A percentile compares a stretch with the other conserved stretches of the same genome.
Evolutionary conservation across 2,888 invertebrate genomes (phyloP).

Genomic region (Cerastis leucographa): DNA sequence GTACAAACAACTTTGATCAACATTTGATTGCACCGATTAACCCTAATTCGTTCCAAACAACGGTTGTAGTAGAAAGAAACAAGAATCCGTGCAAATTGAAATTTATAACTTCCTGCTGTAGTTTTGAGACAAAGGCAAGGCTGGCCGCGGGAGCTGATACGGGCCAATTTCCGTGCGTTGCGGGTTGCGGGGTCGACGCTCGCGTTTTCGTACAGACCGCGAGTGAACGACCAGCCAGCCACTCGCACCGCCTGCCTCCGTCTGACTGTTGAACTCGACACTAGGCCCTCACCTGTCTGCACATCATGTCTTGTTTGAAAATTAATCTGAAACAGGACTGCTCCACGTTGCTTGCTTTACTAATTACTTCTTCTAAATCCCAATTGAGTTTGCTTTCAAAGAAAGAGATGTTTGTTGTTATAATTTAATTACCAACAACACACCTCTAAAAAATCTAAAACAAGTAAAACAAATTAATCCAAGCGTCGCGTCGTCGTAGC

Average conservation of each 20-base stretch:
- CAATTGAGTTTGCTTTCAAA: slow-evolving; percentile 6
- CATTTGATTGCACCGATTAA: slow-evolving; percentile 67
- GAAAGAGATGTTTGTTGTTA: background rate
- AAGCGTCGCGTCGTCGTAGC: too few relatives aligned
- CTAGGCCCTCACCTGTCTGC: slow-evolving; percentile 19
- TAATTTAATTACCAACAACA: slow-evolving; percentile 2
- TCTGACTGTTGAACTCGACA: slow-evolving; percentile 61
- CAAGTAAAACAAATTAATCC: too few relatives aligned
- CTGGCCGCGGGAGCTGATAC: slow-evolving; percentile 51
- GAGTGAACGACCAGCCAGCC: slow-evolving; percentile 60
- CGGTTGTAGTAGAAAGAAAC: slow-evolving; percentile 54
- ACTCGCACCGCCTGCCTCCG: slow-evolving; percentile 21
- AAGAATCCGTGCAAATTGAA: slow-evolving; percentile 63
- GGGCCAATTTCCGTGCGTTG: slow-evolving; percentile 58
- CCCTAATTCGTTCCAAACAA: slow-evolving; percentile 65
- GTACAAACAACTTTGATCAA: slow-evolving; percentile 62
- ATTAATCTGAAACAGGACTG: slow-evolving; percentile 7
- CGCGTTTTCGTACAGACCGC: slow-evolving; percentile 50
- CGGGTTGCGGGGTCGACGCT: slow-evolving; percentile 66
- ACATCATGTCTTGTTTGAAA: background rate
- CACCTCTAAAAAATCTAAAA: too few relatives aligned
- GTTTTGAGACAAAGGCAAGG: slow-evolving; percentile 60
- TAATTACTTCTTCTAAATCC: background rate
- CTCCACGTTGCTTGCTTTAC: slow-evolving; percentile 4
- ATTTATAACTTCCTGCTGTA: slow-evolving; percentile 65